phyloP scores from a whole-genome alignment of 2,113 vertebrate species.

The Oncorhynchus kisutch region DNA sequence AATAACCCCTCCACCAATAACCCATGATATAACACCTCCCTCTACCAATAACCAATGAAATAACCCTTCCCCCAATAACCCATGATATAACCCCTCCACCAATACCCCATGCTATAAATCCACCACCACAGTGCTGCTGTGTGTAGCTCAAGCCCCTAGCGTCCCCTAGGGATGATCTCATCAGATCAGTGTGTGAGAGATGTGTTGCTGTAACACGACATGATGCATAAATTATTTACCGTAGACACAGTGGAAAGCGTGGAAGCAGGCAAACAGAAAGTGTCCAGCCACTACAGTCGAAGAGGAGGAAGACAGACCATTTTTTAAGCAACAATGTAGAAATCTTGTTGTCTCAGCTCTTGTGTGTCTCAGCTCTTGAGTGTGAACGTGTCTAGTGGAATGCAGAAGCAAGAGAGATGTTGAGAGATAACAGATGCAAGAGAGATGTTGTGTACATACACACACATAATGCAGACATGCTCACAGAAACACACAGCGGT shows the following conservation, averaged over 20 bases:
- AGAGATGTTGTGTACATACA: not conserved
- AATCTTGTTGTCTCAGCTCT: constrained; percentile 45
- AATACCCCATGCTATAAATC: too few species aligned
- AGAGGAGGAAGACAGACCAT: not conserved
- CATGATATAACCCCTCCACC: too few species aligned
- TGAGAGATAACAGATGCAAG: constrained; percentile 27
- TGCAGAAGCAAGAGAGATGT: constrained; percentile 22
- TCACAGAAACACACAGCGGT: constrained; percentile 17
- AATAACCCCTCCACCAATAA: too few species aligned
- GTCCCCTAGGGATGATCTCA: constrained; percentile 45
- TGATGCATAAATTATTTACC: constrained; percentile 59
- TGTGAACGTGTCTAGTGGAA: constrained; percentile 30
- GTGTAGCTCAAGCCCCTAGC: constrained; percentile 1
- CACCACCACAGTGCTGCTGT: constrained; percentile 17
- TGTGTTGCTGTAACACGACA: constrained; percentile 34
- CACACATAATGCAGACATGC: constrained; percentile 7
- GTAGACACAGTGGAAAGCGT: not conserved
- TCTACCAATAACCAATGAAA: too few species aligned
- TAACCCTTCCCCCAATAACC: too few species aligned
- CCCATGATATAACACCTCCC: too few species aligned
- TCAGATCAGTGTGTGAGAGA: constrained; percentile 52
- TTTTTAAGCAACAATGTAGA: constrained; percentile 35
- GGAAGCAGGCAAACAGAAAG: not conserved
- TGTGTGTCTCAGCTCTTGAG: constrained; percentile 51
- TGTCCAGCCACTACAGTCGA: too few species aligned